phyloP scores from a whole-genome alignment of 2,797 vertebrate species.

The Characodon lateralis region DNA sequence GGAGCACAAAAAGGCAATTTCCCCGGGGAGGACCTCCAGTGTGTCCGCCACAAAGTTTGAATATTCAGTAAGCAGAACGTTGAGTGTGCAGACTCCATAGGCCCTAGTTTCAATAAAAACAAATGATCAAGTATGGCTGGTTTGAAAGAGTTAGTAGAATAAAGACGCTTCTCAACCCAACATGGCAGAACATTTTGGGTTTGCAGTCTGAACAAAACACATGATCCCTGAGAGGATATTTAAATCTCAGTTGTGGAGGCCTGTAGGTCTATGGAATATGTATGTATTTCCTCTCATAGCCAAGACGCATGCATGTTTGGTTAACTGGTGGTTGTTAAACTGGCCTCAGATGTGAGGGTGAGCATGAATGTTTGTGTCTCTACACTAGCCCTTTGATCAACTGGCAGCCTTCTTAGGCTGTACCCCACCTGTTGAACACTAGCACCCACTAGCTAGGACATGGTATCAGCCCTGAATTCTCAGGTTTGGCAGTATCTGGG shows the following conservation, averaged over 20 bases:
- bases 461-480: background rate
- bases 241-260: background rate
- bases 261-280: background rate
- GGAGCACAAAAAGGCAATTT: background rate
- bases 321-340: background rate
- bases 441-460: background rate
- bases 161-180: background rate
- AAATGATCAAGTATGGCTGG: background rate
- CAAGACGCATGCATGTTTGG: constrained; percentile 1
- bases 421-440: background rate
- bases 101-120: background rate
- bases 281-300: background rate
- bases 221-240: background rate
- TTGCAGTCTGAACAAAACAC: too few species aligned
- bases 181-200: background rate
- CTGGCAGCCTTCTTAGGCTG: background rate
- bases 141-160: background rate
- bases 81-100: background rate
- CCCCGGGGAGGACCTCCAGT: background rate
- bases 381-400: background rate
- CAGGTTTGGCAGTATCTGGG: background rate
- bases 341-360: background rate
- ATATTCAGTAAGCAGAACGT: background rate
- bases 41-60: background rate
- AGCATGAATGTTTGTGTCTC: background rate